Base-by-base conservation (phyloP, 2,888 invertebrate species). In the Amphiduros pacificus region DNA sequence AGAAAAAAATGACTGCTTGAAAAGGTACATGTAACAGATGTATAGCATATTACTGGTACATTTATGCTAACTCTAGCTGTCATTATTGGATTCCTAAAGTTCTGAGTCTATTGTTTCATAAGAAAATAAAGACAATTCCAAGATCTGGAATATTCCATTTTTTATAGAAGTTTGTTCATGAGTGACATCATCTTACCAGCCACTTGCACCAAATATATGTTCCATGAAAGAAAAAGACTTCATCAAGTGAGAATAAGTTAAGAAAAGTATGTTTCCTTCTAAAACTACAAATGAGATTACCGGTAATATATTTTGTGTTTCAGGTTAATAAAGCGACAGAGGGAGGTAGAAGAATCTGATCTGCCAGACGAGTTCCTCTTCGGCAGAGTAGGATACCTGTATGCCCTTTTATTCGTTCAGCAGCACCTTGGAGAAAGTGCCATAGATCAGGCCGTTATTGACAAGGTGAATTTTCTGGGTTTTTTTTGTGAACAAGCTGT, bases 331-430 rank as follows among this genome's bases (percentile, higher is more conserved):
- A 78, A 84, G 17, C 74, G 90, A 61, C 83, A 85, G 60, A 82
- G 85, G 55, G 82, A 86, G 68, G 85, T 89, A 68, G 74, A 85
- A 67, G 77, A 85, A 66, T 63, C 64, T 0, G 73, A 69, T 2
- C 51, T 87, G 55, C 89, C 92, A 0, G 91, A 94, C 86, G 94
- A 94, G 83, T 82, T 93, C 60, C 85, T 95, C 36, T 93, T 92
- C 85, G 94, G 95, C 4, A 86, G 91, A 76, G 87, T 88, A 69
- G 94, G 94, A 24, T 94, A 91, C 80, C 84, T 95, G 17, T 92
- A 87, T 83, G 85, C 91, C 2, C 84, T 94, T 55, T 82, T 93
- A 9, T 92, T 89, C 85, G 87, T 92, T 0, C 89, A 89, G 74
- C 86, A 87, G 75, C 79, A 89, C 75, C 83, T 89, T 69, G 86